These are phyloP conservation scores for Meteorus cinctellus DNA, from an alignment of 2,888 invertebrate species.

Conservation along the genomic window DNA sequence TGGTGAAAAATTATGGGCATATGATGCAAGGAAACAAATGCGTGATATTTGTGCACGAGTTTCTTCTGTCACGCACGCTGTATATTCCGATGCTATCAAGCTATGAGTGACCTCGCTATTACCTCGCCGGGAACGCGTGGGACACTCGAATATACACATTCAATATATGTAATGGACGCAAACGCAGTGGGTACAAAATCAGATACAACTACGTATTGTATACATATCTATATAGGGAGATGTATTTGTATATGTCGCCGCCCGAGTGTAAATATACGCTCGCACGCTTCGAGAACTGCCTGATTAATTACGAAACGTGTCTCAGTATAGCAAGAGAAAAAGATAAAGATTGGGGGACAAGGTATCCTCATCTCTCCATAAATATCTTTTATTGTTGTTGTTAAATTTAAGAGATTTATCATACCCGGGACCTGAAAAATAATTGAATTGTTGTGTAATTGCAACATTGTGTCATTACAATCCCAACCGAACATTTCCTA, in stretches of 20 bases:
- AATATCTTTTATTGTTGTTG: neutral
- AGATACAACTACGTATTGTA: neutral
- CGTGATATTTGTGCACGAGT: constrained; percentile 58
- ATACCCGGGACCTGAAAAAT: too few species aligned
- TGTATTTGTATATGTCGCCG: constrained; percentile 12
- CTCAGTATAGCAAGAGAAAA: neutral
- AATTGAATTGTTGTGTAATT: too few species aligned
- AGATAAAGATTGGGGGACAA: neutral
- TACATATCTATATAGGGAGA: constrained; percentile 3
- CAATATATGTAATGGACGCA: neutral
- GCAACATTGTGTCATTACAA: neutral
- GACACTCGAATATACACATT: constrained; percentile 25
- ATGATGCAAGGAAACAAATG: constrained; percentile 34
- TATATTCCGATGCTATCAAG: constrained; percentile 61
- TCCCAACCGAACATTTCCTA: neutral
- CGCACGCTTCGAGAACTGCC: neutral
- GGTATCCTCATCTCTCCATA: neutral
- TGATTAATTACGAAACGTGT: constrained; percentile 35
- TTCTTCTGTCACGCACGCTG: constrained; percentile 62
- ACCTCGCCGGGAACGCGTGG: constrained; percentile 38
- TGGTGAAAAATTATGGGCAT: too few species aligned
- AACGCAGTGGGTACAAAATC: constrained; percentile 9
- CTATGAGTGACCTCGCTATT: constrained; percentile 63
- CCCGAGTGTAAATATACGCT: constrained; percentile 42
- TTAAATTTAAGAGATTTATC: neutral